These are phyloP conservation scores for Ornithorhynchus anatinus DNA, from an alignment of 2,113 vertebrate genomes.

Conservation along the genomic window DNA sequence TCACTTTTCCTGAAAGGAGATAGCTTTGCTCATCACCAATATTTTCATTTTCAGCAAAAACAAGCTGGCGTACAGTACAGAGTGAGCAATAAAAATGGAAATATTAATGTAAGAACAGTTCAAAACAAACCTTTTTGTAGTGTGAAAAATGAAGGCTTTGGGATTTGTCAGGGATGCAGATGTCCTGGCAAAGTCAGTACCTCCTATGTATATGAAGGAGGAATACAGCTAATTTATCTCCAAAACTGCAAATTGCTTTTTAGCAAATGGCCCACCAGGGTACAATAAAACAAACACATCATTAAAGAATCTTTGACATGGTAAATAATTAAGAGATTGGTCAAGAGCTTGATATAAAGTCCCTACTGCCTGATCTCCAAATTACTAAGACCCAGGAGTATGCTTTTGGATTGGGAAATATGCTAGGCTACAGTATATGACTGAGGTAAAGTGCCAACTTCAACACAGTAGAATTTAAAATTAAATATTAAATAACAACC, in stretches of 20 bases:
- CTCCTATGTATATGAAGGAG: conserved; percentile 36
- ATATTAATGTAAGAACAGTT: conserved; percentile 40
- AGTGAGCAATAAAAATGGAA: conserved; percentile 7
- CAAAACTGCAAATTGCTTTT: conserved; percentile 66
- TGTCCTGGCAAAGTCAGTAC: conserved; percentile 23
- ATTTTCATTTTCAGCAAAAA: conserved; percentile 21
- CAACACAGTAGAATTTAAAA: conserved; percentile 26
- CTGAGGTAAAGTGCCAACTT: conserved; percentile 14
- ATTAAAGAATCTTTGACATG: conserved; percentile 60
- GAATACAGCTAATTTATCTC: conserved; percentile 70
- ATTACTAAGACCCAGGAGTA: conserved; percentile 45
- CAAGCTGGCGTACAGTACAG: background rate
- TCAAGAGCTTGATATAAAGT: conserved; percentile 60
- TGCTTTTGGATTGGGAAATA: conserved; percentile 18
- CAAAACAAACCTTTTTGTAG: conserved; percentile 44
- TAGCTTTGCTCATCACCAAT: background rate
- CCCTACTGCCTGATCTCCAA: conserved; percentile 40
- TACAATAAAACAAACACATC: conserved; percentile 66
- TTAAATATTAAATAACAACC: conserved; percentile 56
- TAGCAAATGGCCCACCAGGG: conserved; percentile 62
- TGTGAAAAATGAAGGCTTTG: conserved; percentile 51
- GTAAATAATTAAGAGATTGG: conserved; percentile 70
- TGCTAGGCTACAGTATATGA: conserved; percentile 4
- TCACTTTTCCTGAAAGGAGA: background rate
- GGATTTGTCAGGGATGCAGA: conserved; percentile 42